Percentiles rank a stretch among this genome's conserved stretches.
Conservation (phyloP, 2,888 invertebrate genomes). For the Lasius platythorax region DNA sequence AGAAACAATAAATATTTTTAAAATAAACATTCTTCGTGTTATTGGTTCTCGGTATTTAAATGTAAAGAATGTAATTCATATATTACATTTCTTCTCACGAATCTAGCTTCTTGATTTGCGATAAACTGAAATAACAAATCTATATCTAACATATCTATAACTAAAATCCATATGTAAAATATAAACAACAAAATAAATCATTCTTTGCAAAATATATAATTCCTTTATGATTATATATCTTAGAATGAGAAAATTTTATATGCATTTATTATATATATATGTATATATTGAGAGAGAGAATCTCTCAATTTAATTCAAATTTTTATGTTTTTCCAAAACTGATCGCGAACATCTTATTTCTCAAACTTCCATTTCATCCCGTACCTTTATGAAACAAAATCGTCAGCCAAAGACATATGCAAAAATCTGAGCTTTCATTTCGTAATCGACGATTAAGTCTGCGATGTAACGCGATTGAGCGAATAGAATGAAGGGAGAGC, state of each 20-base stretch:
- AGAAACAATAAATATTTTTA: background rate
- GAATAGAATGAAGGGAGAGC: constrained; percentile 65
- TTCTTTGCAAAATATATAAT: background rate
- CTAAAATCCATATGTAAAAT: background rate
- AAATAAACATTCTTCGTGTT: background rate
- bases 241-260: background rate
- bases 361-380: background rate
- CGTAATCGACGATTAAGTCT: constrained; percentile 39
- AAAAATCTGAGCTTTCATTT: constrained; percentile 33
- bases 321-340: background rate
- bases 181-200: no score
- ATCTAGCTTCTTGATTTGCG: background rate
- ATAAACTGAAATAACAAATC: background rate
- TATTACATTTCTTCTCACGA: background rate
- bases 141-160: background rate
- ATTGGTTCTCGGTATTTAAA: background rate
- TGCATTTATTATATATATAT: background rate
- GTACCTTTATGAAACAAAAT: constrained; percentile 1
- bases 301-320: no score
- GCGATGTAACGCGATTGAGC: constrained; percentile 58
- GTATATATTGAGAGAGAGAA: background rate
- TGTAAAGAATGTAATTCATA: background rate
- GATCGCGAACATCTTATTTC: background rate
- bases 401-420: background rate
- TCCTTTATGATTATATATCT: background rate